Evolutionary conservation across 1,140 invertebrate genomes (phyloP), one percentile per base, ranked within the genome.

Genomic region (Drosophila rufa): DNA sequence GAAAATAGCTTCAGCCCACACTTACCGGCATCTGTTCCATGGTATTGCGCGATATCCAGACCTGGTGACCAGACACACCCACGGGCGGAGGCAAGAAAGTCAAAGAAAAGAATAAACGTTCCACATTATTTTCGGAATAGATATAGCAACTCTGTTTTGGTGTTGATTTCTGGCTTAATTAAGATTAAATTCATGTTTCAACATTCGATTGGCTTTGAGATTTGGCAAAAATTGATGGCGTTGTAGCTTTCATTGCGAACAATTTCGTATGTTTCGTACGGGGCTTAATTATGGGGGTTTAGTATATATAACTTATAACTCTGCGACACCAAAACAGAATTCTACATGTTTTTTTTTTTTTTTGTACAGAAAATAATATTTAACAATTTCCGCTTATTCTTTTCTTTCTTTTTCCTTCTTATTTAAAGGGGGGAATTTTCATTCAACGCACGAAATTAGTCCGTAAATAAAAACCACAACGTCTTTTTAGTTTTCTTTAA

Each of bases 1-100:
- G 19, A 22, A 2, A 22, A 22, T 22, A 22, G 19, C 57, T 64
- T 22, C 22, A 25, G 22, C 46, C n/a, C 53, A n/a, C 92, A 95
- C 96, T 95, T 94, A 96, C 96, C 94, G 96, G 96, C 96, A 96
- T 96, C 92, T 95, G 94, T 86, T 96, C 96, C 93, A 94, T 94
- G 33, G 94, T 94, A 92, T 95, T 95, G 73, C 95, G 94, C 55
- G 95, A 96, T 80, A 96, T 94, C 96, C 96, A 96, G 80, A 96
- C 94, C 95, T 96, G 94, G 33, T 47, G 45, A 62, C 25, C 48
- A 38, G 30, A 33, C 36, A 62, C 19, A 22, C 19, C 19, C 19
- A 22, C 19, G 33, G 19, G 30, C 17, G 56, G 95, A 95, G 89
- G 85, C 53, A 74, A 84, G 85, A 92, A 66, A 84, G 79, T 85